A percentile compares a stretch with the other conserved stretches of the same genome.
Evolutionary conservation across 1,140 invertebrate genomes (phyloP).

Genomic region (Drosophila rhopaloa): DNA sequence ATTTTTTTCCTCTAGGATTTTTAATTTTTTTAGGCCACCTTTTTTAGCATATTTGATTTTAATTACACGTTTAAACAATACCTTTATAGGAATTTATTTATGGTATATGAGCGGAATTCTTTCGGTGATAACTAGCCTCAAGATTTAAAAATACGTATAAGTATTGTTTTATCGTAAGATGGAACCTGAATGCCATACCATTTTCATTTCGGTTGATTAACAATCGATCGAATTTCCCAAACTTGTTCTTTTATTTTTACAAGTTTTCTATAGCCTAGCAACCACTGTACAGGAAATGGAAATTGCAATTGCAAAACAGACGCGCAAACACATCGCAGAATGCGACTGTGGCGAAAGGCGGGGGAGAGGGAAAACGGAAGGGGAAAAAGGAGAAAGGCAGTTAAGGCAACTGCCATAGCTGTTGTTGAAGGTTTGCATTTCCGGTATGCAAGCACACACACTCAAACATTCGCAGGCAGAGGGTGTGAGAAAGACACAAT

Average conservation of each 20-base stretch:
- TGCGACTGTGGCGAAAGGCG: conserved; percentile 13
- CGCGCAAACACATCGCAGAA: conserved; percentile 45
- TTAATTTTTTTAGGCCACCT: too few relatives aligned
- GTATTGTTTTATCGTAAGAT: too few relatives aligned
- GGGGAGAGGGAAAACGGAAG: conserved; percentile 1
- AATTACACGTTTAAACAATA: too few relatives aligned
- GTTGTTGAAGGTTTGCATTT: conserved; percentile 78
- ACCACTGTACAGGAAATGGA: conserved; percentile 68
- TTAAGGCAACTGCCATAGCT: conserved; percentile 44
- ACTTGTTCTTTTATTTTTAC: background rate
- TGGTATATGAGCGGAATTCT: too few relatives aligned
- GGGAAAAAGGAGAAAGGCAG: conserved; percentile 26
- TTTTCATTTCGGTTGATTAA: background rate
- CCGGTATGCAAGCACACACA: conserved; percentile 70
- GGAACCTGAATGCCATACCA: too few relatives aligned
- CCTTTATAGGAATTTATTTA: too few relatives aligned
- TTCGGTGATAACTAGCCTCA: too few relatives aligned
- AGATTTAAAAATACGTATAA: too few relatives aligned
- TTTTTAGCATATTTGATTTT: too few relatives aligned
- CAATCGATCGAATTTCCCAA: background rate
- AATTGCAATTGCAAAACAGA: conserved; percentile 71
- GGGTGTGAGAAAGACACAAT: conserved; percentile 38
- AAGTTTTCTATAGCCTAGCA: conserved; percentile 9
- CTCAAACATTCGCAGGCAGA: conserved; percentile 7
- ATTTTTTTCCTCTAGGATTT: too few relatives aligned